Base-by-base conservation (phyloP, 2,888 invertebrate genomes). In the Seira sanloemensis region DNA sequence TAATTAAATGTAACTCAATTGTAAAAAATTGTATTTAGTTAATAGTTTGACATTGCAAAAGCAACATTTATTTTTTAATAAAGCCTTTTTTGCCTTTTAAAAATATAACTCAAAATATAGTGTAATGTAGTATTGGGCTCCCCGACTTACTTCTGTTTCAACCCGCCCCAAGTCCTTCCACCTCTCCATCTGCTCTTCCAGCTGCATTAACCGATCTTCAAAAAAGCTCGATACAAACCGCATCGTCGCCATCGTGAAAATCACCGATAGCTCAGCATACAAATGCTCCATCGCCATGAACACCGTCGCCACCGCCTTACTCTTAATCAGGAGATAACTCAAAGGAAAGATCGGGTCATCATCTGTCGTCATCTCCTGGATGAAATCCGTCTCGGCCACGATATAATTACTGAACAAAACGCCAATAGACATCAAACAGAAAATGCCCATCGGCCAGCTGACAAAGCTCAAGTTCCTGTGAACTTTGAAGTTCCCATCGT, bases 191-290 rank as follows among this genome's bases (percentile, higher is more conserved):
- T 73, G 23, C 46, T 18, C 46, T n/a, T 26, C 69, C 19, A 78
- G 1, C n/a, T 12, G 1, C 18, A 62, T 2, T 26, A 78, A 27
- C 5, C 79, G 46, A 23, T 50, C 16, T 19, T 79, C 79, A 7
- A 79, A 2, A 73, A 79, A 73, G 16, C 21, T 73, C 26, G 79
- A 79, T n/a, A 79, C 54, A 54, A 50, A 79, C 18, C 54, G 73
- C 71, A 79, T 79, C 9, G 25, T 25, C 21, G 79, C 73, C 0
- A 73, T 58, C 21, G 67, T 23, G 67, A 79, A 79, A 4, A 62
- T 24, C 23, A 67, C 73, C 5, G 79, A 19, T 2, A 79, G 12
- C 23, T 79, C 79, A 1, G 73, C 73, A 19, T 79, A 73, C 0
- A 18, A 24, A 27, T 73, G 66, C 4, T 50, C 66, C 0, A 23